A percentile compares a stretch with the other conserved stretches of the same genome.
Evolutionary conservation across 2,113 vertebrate species (phyloP).

Genomic region (human (Homo sapiens)): DNA sequence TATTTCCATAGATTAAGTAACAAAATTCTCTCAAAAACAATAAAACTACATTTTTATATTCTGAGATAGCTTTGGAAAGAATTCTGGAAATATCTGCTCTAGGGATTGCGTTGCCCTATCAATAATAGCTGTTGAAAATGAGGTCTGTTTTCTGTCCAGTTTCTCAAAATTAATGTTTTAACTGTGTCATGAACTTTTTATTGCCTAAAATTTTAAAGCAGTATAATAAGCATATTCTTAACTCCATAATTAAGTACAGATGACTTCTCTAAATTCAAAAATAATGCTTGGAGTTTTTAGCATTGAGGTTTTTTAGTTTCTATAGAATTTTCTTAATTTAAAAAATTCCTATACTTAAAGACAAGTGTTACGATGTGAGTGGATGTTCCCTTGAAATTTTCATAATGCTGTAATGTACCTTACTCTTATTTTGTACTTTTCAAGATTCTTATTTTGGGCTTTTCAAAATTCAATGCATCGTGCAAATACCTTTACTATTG

Average conservation of each 20-base stretch:
- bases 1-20: not conserved
- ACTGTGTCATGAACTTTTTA: not conserved
- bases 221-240: not conserved
- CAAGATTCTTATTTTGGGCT: not conserved
- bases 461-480: not conserved
- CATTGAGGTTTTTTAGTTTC: not conserved
- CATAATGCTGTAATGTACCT: not conserved
- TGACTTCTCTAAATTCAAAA: conserved; percentile 17
- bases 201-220: conserved; percentile 18
- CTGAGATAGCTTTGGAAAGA: not conserved
- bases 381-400: conserved; percentile 43
- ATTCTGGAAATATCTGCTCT: not conserved
- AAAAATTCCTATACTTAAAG: conserved; percentile 51
- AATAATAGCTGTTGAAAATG: not conserved
- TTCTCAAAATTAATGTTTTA: conserved; percentile 37
- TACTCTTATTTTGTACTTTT: not conserved
- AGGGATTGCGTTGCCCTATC: not conserved
- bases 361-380: conserved; percentile 22
- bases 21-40: not conserved
- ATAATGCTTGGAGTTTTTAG: not conserved
- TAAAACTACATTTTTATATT: not conserved
- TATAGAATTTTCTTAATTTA: conserved; percentile 27
- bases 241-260: not conserved
- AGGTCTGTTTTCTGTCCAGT: not conserved
- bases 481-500: not conserved